Evolutionary conservation across 2,888 invertebrate genomes (phyloP).

Genomic region (Drosophila mimica): DNA sequence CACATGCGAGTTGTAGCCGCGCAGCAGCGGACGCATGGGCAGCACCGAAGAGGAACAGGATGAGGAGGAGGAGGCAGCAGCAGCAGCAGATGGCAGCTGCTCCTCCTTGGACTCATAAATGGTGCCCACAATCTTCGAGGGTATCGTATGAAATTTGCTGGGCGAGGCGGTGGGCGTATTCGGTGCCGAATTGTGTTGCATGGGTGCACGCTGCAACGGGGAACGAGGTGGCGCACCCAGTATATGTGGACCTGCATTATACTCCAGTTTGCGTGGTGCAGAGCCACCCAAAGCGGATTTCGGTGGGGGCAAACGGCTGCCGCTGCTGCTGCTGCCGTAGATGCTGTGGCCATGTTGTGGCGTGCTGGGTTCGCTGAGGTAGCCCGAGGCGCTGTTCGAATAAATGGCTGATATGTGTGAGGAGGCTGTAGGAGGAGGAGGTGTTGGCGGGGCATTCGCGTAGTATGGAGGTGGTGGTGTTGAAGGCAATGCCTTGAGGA

Average conservation of each 20-base stretch:
- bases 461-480: slow-evolving; percentile 42
- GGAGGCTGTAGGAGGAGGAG: slow-evolving; percentile 13
- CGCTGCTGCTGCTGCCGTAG: slow-evolving; percentile 61
- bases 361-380: slow-evolving; percentile 72
- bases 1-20: slow-evolving; percentile 92
- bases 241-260: slow-evolving; percentile 78
- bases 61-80: slow-evolving; percentile 6
- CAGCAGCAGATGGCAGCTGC: slow-evolving; percentile 46
- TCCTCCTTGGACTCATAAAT: slow-evolving; percentile 84
- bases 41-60: slow-evolving; percentile 84
- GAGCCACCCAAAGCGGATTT: slow-evolving; percentile 65
- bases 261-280: slow-evolving; percentile 88
- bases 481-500: slow-evolving; percentile 68
- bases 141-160: slow-evolving; percentile 85
- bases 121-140: slow-evolving; percentile 83
- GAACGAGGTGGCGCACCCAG: slow-evolving; percentile 84
- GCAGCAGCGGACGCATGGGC: slow-evolving; percentile 95
- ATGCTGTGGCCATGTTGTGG: slow-evolving; percentile 56
- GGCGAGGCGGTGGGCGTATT: slow-evolving; percentile 70
- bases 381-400: slow-evolving; percentile 43
- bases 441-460: slow-evolving; percentile 55
- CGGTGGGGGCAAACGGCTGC: slow-evolving; percentile 76
- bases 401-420: slow-evolving; percentile 49
- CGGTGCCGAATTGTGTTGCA: slow-evolving; percentile 68
- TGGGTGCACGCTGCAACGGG: slow-evolving; percentile 58